These are phyloP conservation scores for Dicyrtoma fusca DNA, from an alignment of 2,888 invertebrate genomes.

Conservation along the genomic window DNA sequence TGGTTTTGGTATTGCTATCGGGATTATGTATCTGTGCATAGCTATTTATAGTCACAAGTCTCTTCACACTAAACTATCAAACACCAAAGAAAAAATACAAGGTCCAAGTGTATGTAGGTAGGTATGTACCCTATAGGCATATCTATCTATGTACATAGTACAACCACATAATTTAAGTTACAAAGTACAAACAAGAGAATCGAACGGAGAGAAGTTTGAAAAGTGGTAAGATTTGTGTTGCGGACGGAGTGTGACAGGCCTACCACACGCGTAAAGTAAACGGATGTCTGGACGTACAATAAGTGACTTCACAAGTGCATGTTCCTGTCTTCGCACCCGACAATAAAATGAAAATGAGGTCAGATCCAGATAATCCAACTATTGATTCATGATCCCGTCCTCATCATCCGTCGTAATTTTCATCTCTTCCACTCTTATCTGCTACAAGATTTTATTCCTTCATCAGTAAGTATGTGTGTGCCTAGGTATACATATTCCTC, in stretches of 20 bases:
- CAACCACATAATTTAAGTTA: no score
- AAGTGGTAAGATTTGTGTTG: conserved; percentile 1
- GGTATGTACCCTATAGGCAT: no score
- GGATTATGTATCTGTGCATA: not conserved
- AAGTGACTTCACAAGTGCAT: conserved; percentile 25
- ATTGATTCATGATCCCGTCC: conserved; percentile 37
- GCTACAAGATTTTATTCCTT: no score
- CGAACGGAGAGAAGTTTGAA: no score
- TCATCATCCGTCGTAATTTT: conserved; percentile 3
- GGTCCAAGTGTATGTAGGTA: no score
- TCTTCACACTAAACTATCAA: no score
- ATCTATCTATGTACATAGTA: no score
- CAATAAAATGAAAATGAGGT: conserved; percentile 39
- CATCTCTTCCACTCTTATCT: not conserved
- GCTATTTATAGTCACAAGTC: not conserved
- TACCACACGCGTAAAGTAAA: conserved; percentile 28
- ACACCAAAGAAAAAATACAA: no score
- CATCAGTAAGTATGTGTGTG: no score
- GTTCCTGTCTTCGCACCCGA: conserved; percentile 28
- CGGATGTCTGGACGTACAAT: not conserved
- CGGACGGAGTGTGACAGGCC: not conserved
- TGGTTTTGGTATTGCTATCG: no score
- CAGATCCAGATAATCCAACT: conserved; percentile 30
- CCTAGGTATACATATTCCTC: no score
- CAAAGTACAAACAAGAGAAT: no score